Evolutionary conservation across 2,797 vertebrate genomes (phyloP).

Genomic region (Ceryle rudis): DNA sequence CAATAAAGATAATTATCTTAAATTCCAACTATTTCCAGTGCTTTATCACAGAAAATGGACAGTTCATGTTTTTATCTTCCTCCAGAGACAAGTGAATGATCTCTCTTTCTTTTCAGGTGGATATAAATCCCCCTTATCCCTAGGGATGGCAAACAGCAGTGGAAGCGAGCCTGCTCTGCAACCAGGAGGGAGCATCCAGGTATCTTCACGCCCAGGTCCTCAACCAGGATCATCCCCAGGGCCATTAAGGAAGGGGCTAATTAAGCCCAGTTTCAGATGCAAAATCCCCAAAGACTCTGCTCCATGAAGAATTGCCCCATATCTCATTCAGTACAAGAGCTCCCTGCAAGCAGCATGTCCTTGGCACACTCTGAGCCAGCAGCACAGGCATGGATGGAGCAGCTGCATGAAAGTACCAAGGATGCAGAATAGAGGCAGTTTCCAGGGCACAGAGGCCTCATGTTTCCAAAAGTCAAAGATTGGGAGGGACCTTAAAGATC

Average conservation of each 20-base stretch:
- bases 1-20: constrained; percentile 64
- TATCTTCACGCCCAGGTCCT: background rate
- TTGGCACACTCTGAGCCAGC: background rate
- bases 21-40: constrained; percentile 50
- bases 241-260: background rate
- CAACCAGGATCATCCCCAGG: background rate
- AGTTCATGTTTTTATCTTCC: constrained; percentile 33
- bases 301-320: background rate
- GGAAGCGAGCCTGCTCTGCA: background rate
- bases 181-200: background rate
- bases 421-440: background rate
- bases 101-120: background rate
- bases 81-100: constrained; percentile 13
- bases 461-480: background rate
- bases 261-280: background rate
- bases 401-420: background rate
- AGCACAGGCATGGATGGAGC: background rate
- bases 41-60: constrained; percentile 36
- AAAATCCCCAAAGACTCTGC: background rate
- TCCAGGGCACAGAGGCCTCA: background rate
- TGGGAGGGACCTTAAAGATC: too few species aligned
- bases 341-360: background rate
- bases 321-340: background rate
- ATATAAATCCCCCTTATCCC: background rate
- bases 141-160: accelerated